Evolutionary conservation across 2,888 invertebrate species (phyloP).

Genomic region (Ligdia adustata): DNA sequence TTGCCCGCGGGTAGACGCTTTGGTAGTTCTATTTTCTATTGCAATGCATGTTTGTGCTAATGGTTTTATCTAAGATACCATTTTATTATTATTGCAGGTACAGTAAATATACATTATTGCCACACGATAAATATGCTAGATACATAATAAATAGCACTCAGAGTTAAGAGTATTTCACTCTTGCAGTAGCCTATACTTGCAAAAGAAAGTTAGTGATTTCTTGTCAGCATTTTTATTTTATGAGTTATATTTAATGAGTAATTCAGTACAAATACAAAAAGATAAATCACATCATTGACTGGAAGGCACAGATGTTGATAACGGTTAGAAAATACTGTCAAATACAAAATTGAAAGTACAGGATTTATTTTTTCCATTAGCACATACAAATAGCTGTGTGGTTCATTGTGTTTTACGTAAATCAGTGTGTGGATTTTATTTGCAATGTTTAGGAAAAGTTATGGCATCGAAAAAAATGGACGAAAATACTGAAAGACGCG

Average conservation of each 20-base stretch:
- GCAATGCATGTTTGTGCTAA: slow-evolving; percentile 72
- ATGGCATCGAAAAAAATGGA: neutral
- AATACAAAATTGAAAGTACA: too few species aligned
- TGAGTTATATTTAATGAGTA: too few species aligned
- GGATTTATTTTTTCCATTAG: slow-evolving; percentile 64
- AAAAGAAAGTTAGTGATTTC: too few species aligned
- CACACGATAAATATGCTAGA: too few species aligned
- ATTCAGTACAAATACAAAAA: too few species aligned
- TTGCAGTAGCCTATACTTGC: too few species aligned
- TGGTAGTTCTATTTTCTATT: slow-evolving; percentile 46
- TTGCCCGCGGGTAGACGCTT: slow-evolving; percentile 75
- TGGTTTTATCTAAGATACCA: slow-evolving; percentile 46
- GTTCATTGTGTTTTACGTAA: slow-evolving; percentile 49
- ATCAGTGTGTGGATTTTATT: slow-evolving; percentile 53
- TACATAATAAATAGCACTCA: too few species aligned
- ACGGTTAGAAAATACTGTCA: too few species aligned
- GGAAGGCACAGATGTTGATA: too few species aligned
- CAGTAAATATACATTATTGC: neutral
- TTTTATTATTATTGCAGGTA: neutral
- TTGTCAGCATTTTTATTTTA: too few species aligned
- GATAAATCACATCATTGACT: too few species aligned
- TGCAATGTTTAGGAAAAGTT: slow-evolving; percentile 10
- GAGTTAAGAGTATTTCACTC: too few species aligned
- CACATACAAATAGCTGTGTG: slow-evolving; percentile 65
- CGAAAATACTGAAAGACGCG: neutral